Evolutionary conservation across 1,140 invertebrate genomes (phyloP).

Genomic region (Lethrus apterus): DNA sequence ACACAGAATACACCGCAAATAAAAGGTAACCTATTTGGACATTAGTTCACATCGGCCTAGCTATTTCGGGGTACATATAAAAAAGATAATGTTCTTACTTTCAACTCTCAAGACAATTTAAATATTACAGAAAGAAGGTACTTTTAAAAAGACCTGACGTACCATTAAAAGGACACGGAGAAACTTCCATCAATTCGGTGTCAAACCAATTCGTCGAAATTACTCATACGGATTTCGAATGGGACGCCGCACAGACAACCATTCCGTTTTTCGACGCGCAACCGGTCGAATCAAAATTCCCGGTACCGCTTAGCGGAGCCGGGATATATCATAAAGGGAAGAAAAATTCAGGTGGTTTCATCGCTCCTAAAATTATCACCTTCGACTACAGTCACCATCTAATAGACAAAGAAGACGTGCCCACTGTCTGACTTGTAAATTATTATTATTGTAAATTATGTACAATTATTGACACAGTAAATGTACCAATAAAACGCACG

Average conservation of each 20-base stretch:
- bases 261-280: slow-evolving; percentile 78
- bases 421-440: too few relatives aligned
- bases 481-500: too few relatives aligned
- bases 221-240: slow-evolving; percentile 60
- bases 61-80: too few relatives aligned
- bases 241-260: slow-evolving; percentile 77
- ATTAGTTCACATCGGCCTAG: too few relatives aligned
- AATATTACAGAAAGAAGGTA: too few relatives aligned
- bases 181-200: slow-evolving; percentile 58
- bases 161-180: slow-evolving; percentile 49
- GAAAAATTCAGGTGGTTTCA: slow-evolving; percentile 63
- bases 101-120: too few relatives aligned
- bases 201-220: slow-evolving; percentile 74
- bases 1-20: slow-evolving; percentile 29
- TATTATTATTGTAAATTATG: too few relatives aligned
- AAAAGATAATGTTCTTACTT: too few relatives aligned
- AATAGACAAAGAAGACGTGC: too few relatives aligned
- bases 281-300: slow-evolving; percentile 54
- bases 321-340: slow-evolving; percentile 74
- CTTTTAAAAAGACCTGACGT: slow-evolving; percentile 58
- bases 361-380: slow-evolving; percentile 68
- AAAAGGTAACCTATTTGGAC: too few relatives aligned
- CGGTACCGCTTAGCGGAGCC: slow-evolving; percentile 59
- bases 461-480: too few relatives aligned
- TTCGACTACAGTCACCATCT: slow-evolving; percentile 52